Evolutionary conservation across 1,140 invertebrate genomes (phyloP).

Genomic region (Drosophila simulans): DNA sequence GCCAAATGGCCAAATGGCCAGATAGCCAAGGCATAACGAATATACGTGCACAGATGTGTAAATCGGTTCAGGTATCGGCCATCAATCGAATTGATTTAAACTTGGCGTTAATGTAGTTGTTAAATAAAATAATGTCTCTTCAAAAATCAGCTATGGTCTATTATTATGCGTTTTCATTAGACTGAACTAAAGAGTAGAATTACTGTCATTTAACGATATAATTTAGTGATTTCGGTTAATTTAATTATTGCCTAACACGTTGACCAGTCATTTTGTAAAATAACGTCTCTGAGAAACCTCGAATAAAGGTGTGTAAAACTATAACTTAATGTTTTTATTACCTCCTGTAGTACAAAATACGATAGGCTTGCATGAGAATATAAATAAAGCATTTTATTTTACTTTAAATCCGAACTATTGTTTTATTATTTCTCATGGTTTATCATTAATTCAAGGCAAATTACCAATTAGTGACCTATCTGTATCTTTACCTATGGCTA

Average conservation of each 20-base stretch:
- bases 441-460: background rate
- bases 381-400: constrained; percentile 8
- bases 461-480: no score
- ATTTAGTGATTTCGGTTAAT: constrained; percentile 23
- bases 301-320: constrained; percentile 33
- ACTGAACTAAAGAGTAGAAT: constrained; percentile 41
- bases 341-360: constrained; percentile 4
- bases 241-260: constrained; percentile 17
- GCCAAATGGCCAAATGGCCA: no score
- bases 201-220: constrained; percentile 16
- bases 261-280: constrained; percentile 43
- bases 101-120: constrained; percentile 40
- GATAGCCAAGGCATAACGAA: constrained; percentile 5
- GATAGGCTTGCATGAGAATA: background rate
- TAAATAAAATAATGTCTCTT: constrained; percentile 38
- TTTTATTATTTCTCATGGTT: background rate
- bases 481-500: background rate
- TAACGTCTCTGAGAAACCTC: constrained; percentile 25
- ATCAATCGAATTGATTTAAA: constrained; percentile 22
- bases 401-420: background rate
- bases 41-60: no score
- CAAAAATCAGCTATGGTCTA: constrained; percentile 21
- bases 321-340: constrained; percentile 9
- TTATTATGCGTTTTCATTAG: constrained; percentile 38
- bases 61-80: constrained; percentile 1